Evolutionary conservation across 2,113 vertebrate species (phyloP).

Genomic region (Uria lomvia): DNA sequence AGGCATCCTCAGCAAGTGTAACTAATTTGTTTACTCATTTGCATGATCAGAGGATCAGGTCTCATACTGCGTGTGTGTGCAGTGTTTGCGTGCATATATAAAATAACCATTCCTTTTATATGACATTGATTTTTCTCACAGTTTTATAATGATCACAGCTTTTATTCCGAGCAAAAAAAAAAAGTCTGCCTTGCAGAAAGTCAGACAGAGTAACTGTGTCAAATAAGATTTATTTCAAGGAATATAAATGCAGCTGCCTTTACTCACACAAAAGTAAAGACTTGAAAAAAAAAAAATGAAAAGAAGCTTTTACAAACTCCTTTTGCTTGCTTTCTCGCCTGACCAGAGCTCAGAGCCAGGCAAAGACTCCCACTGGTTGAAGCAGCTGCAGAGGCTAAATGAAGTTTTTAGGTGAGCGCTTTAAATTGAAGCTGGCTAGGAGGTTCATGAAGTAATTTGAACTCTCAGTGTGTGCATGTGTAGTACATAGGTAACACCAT

Average conservation of each 20-base stretch:
- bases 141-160: slow-evolving; percentile 11
- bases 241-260: slow-evolving; percentile 1
- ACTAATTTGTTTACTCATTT: background rate
- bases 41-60: background rate
- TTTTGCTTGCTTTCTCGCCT: background rate
- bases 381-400: slow-evolving; percentile 20
- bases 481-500: background rate
- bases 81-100: background rate
- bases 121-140: slow-evolving; percentile 12
- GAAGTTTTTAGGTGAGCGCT: slow-evolving; percentile 43
- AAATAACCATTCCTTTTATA: background rate
- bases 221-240: slow-evolving; percentile 44
- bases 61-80: background rate
- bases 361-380: background rate
- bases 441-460: slow-evolving; percentile 63
- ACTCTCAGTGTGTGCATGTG: slow-evolving; percentile 32
- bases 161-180: background rate
- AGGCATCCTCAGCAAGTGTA: background rate
- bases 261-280: background rate
- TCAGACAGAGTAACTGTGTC: slow-evolving; percentile 6
- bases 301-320: background rate
- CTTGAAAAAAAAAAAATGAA: background rate
- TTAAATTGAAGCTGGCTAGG: slow-evolving; percentile 59
- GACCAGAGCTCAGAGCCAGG: background rate
- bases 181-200: background rate